Conservation (phyloP, 2,113 vertebrate genomes). For the Plotosus lineatus region DNA sequence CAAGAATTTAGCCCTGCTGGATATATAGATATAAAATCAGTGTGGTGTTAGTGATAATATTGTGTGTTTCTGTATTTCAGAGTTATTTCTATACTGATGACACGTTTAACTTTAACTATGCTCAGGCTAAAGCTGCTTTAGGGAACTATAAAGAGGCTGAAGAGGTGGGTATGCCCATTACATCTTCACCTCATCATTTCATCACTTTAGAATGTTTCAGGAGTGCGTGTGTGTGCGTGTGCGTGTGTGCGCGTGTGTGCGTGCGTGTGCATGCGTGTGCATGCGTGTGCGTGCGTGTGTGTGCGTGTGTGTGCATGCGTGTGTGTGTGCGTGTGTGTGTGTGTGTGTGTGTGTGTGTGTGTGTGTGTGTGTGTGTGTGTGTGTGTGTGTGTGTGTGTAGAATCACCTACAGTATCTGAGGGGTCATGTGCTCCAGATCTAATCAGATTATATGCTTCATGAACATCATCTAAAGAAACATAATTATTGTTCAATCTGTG, state of each 20-base stretch:
- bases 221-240: no score
- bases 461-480: slow-evolving; percentile 55
- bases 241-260: no score
- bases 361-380: no score
- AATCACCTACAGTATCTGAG: slow-evolving; percentile 79
- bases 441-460: slow-evolving; percentile 94
- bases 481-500: not conserved
- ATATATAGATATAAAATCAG: no score
- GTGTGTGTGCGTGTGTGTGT: no score
- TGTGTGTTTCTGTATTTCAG: slow-evolving; percentile 64
- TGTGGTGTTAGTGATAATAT: not conserved
- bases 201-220: not conserved
- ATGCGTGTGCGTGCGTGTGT: no score
- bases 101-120: slow-evolving; percentile 97
- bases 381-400: no score
- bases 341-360: no score
- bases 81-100: slow-evolving; percentile 96
- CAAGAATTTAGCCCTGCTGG: not conserved
- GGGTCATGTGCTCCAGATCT: slow-evolving; percentile 88
- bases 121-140: slow-evolving; percentile 92
- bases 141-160: slow-evolving; percentile 91
- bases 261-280: no score
- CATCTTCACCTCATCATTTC: not conserved
- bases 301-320: no score
- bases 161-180: slow-evolving; percentile 73